These are phyloP conservation scores for Tinea semifulvella DNA, from an alignment of 2,888 invertebrate species.

Conservation along the genomic window DNA sequence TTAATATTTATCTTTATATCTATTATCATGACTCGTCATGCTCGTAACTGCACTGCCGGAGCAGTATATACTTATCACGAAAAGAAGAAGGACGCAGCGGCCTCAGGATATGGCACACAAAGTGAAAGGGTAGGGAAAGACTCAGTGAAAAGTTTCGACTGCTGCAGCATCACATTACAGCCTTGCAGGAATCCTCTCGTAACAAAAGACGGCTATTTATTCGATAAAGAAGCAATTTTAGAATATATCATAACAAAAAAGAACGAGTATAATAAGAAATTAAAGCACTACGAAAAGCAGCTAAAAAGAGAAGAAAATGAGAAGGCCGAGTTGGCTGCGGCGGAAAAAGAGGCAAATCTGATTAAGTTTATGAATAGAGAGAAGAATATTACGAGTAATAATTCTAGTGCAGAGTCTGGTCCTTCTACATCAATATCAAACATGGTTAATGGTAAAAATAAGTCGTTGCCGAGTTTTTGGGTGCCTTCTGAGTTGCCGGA, in stretches of 20 bases:
- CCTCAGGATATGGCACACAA: slow-evolving; percentile 93
- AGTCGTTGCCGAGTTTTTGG: slow-evolving; percentile 95
- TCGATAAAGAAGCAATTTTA: slow-evolving; percentile 96
- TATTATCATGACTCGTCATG: slow-evolving; percentile 91
- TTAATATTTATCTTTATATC: no score
- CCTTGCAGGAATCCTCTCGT: slow-evolving; percentile 94
- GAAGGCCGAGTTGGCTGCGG: slow-evolving; percentile 72
- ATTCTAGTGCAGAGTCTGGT: slow-evolving; percentile 22
- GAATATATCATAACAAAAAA: slow-evolving; percentile 96
- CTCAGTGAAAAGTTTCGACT: slow-evolving; percentile 92
- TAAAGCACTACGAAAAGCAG: slow-evolving; percentile 93
- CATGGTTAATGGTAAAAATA: slow-evolving; percentile 79
- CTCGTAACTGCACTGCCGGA: slow-evolving; percentile 97
- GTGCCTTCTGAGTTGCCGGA: slow-evolving; percentile 92
- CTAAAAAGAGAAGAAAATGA: slow-evolving; percentile 80
- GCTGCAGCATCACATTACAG: slow-evolving; percentile 95
- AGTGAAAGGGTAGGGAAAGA: slow-evolving; percentile 91
- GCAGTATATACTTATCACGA: slow-evolving; percentile 99
- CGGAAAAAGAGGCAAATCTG: slow-evolving; percentile 78
- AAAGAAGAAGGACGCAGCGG: slow-evolving; percentile 93
- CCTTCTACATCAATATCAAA: slow-evolving; percentile 74
- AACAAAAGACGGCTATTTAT: slow-evolving; percentile 86
- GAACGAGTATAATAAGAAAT: slow-evolving; percentile 84
- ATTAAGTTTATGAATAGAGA: slow-evolving; percentile 85
- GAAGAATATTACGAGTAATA: slow-evolving; percentile 73